These are phyloP conservation scores for Psittacula derbiana DNA, from an alignment of 2,797 vertebrate species.

Conservation along the genomic window DNA sequence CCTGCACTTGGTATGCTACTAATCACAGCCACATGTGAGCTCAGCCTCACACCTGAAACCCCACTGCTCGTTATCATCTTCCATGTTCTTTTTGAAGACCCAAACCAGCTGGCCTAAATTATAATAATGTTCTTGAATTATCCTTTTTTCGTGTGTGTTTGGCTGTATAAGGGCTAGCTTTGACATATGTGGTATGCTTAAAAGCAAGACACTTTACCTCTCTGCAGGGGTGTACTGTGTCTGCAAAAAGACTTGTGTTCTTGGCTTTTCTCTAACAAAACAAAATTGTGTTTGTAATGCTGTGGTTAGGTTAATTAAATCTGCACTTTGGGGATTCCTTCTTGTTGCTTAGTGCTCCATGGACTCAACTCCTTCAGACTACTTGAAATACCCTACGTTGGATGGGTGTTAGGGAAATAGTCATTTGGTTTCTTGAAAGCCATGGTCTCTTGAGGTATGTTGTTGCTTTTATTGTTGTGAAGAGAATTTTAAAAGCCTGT, in stretches of 20 bases:
- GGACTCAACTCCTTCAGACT: not conserved
- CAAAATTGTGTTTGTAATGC: not conserved
- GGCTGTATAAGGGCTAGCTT: not conserved
- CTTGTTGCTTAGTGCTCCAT: not conserved
- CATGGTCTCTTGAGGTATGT: not conserved
- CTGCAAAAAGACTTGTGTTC: not conserved
- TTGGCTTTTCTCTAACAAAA: not conserved
- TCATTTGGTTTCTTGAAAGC: not conserved
- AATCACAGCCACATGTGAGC: not conserved
- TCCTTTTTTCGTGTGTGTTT: not conserved
- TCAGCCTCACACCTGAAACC: not conserved
- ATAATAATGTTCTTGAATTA: not conserved
- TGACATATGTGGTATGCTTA: not conserved
- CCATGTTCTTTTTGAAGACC: not conserved
- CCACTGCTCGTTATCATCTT: not conserved
- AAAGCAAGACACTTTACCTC: not conserved
- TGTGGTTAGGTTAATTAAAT: not conserved
- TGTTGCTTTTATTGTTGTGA: not conserved
- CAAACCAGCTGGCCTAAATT: not conserved
- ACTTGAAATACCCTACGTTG: not conserved
- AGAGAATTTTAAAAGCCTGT: not conserved
- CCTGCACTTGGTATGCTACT: not conserved
- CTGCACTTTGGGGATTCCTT: not conserved
- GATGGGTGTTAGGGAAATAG: not conserved
- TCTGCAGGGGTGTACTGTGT: not conserved